Evolutionary conservation across 2,797 vertebrate species (phyloP).

Genomic region (Enteromius radiatus): DNA sequence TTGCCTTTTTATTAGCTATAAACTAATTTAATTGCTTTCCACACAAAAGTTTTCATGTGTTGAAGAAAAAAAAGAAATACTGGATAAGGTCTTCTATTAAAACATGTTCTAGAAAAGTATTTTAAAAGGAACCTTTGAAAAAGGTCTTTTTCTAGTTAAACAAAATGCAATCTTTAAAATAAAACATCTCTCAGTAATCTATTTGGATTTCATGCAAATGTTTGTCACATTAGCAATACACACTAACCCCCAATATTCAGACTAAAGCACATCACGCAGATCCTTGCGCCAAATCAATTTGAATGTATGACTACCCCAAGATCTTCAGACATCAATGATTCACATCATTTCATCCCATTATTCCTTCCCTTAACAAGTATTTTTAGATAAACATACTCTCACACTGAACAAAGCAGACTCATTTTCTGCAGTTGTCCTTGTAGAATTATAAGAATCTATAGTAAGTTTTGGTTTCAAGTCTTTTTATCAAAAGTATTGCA

Average conservation of each 20-base stretch:
- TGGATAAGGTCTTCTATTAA: constrained; percentile 34
- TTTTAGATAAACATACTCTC: constrained; percentile 24
- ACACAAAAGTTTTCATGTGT: constrained; percentile 13
- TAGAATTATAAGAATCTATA: neutral
- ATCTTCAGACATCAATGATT: constrained; percentile 8
- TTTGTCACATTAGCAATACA: constrained; percentile 42
- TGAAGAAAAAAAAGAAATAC: constrained; percentile 28
- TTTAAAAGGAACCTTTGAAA: neutral
- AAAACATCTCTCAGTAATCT: constrained; percentile 32
- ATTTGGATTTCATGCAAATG: constrained; percentile 34
- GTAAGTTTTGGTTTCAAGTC: constrained; percentile 7
- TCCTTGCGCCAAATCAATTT: constrained; percentile 29
- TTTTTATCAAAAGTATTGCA: constrained; percentile 1
- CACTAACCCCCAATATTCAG: constrained; percentile 23
- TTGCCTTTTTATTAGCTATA: neutral
- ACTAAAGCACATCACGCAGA: constrained; percentile 37
- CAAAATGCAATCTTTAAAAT: constrained; percentile 39
- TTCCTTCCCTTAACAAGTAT: neutral
- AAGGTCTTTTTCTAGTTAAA: constrained; percentile 20
- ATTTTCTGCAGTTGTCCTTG: neutral
- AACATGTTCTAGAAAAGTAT: constrained; percentile 12
- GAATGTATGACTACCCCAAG: constrained; percentile 2
- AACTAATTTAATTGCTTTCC: constrained; percentile 7
- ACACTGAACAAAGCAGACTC: constrained; percentile 13
- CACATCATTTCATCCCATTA: neutral